Percentiles rank a stretch among this genome's conserved stretches.
These are phyloP conservation scores for Isoperla grammatica DNA, from an alignment of 2,888 invertebrate genomes.

Conservation along the genomic window DNA sequence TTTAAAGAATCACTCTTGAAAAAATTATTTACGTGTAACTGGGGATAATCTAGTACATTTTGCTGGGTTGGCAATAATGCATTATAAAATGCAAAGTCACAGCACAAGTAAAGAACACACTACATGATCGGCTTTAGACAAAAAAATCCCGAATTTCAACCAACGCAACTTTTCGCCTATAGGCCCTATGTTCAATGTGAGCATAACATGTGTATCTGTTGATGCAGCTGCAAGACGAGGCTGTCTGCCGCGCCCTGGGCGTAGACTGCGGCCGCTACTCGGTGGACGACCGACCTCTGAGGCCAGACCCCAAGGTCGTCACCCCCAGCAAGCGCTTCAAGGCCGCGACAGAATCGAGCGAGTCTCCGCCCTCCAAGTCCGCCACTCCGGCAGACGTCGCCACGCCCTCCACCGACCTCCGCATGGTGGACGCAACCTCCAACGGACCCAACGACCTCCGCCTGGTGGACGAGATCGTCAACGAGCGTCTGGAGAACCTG, in stretches of 20 bases:
- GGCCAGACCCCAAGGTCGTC: slow-evolving; percentile 27
- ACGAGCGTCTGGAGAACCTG: slow-evolving; percentile 27
- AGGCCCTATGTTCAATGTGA: too few species aligned
- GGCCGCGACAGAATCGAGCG: slow-evolving; percentile 24
- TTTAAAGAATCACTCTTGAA: too few species aligned
- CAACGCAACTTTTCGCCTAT: too few species aligned
- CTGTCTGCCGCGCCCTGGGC: slow-evolving; percentile 22
- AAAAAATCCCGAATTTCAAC: too few species aligned
- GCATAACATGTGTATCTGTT: not conserved
- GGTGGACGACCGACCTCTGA: slow-evolving; percentile 22
- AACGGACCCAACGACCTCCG: slow-evolving; percentile 16
- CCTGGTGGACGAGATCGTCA: slow-evolving; percentile 28
- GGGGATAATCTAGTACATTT: too few species aligned
- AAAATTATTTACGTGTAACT: too few species aligned
- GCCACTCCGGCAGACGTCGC: too few species aligned
- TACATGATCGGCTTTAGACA: too few species aligned
- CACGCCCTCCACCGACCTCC: slow-evolving; percentile 28
- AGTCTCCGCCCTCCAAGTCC: not conserved
- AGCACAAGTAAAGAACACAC: too few species aligned
- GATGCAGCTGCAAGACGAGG: slow-evolving; percentile 25
- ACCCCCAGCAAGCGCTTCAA: slow-evolving; percentile 38
- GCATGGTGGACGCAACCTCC: too few species aligned
- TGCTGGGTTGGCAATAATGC: too few species aligned
- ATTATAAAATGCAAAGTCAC: too few species aligned
- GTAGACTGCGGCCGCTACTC: slow-evolving; percentile 22